A percentile compares a stretch with the other conserved stretches of the same genome.
Conservation (phyloP, 1,140 invertebrate genomes). For the Neodiprion fabricii region DNA sequence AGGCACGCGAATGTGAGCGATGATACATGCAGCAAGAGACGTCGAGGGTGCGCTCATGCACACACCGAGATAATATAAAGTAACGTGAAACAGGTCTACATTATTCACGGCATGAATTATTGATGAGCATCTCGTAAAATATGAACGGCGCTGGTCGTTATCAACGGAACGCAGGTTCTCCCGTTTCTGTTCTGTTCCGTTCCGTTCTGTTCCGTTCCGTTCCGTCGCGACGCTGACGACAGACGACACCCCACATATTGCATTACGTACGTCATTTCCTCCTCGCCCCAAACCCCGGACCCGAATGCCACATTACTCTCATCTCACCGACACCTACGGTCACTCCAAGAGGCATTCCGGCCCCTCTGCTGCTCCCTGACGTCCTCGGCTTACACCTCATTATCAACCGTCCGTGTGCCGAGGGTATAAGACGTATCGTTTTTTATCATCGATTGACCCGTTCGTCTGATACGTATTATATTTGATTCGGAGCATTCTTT, state of each 20-base stretch:
- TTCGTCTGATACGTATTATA: too few relatives aligned
- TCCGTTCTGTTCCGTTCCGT: neutral
- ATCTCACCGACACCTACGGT: slow-evolving; percentile 12
- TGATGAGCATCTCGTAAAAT: slow-evolving; percentile 58
- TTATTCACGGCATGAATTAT: slow-evolving; percentile 61
- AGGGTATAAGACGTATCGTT: too few relatives aligned
- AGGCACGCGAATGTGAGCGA: too few relatives aligned
- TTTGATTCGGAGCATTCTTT: too few relatives aligned
- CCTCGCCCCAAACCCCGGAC: slow-evolving; percentile 23
- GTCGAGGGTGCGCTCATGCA: too few relatives aligned
- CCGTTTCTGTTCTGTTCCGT: slow-evolving; percentile 22
- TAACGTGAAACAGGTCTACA: slow-evolving; percentile 57
- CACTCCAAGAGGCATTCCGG: neutral
- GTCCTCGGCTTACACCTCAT: neutral
- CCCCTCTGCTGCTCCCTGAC: neutral
- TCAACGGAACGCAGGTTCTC: slow-evolving; percentile 52
- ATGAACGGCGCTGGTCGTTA: slow-evolving; percentile 56
- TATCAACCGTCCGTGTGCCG: too few relatives aligned
- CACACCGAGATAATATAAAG: slow-evolving; percentile 40
- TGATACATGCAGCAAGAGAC: too few relatives aligned
- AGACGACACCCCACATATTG: slow-evolving; percentile 46
- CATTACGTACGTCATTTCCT: slow-evolving; percentile 44
- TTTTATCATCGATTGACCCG: too few relatives aligned
- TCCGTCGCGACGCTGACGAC: slow-evolving; percentile 30
- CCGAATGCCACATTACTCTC: slow-evolving; percentile 30